These are phyloP conservation scores for Dysmachus trigonus DNA, from an alignment of 2,888 invertebrate species.

Conservation along the genomic window DNA sequence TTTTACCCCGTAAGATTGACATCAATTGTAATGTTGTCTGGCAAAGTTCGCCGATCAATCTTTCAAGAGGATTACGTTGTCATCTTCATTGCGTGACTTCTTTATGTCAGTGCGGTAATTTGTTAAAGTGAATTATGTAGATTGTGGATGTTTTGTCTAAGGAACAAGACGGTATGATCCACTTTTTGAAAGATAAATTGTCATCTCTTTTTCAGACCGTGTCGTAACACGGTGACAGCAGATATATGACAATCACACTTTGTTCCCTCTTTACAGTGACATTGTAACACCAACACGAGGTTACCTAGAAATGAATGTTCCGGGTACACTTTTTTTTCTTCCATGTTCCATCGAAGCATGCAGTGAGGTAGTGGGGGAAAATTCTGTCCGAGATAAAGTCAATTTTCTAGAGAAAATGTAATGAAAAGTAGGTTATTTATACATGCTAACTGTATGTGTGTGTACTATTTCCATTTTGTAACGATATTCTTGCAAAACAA, in stretches of 20 bases:
- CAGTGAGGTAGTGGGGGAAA: neutral
- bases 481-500: too few species aligned
- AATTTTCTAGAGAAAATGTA: neutral
- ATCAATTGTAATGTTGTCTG: slow-evolving; percentile 14
- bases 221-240: neutral
- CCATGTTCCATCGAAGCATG: neutral
- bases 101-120: slow-evolving; percentile 24
- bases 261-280: neutral
- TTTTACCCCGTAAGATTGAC: slow-evolving; percentile 8
- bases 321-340: neutral
- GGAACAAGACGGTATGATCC: neutral
- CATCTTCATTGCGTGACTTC: slow-evolving; percentile 32
- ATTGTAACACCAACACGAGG: neutral
- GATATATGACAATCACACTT: neutral
- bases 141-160: slow-evolving; percentile 16
- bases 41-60: slow-evolving; percentile 14
- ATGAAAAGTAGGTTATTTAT: neutral
- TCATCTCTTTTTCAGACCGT: neutral
- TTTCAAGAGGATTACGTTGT: slow-evolving; percentile 11
- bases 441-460: neutral
- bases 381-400: neutral
- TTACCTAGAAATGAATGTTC: neutral
- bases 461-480: too few species aligned
- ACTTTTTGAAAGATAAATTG: neutral
- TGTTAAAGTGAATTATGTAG: slow-evolving; percentile 36